A percentile compares a stretch with the other conserved stretches of the same genome.
These are phyloP conservation scores for Porites lobata DNA, from an alignment of 92 coral and sea anemone species.

Conservation along the genomic window DNA sequence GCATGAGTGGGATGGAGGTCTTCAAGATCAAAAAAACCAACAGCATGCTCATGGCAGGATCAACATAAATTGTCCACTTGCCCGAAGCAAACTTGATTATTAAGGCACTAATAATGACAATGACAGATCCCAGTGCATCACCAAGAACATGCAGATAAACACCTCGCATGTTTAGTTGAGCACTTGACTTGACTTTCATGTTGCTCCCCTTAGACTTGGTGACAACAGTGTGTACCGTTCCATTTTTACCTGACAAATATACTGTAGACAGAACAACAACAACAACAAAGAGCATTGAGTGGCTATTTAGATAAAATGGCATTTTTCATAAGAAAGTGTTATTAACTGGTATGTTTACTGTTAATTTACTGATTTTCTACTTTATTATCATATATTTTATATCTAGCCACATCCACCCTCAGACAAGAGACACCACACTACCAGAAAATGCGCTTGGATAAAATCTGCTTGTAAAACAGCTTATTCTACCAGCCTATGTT, in stretches of 20 bases:
- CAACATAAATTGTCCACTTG: conserved; percentile 92
- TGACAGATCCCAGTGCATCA: conserved; percentile 97
- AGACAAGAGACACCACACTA: no score
- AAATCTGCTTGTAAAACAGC: background rate
- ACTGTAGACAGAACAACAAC: background rate
- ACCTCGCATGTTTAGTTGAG: conserved; percentile 98
- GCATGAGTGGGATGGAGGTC: conserved; percentile 94
- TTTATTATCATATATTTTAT: no score
- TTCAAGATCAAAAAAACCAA: conserved; percentile 90
- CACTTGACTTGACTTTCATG: conserved; percentile 72
- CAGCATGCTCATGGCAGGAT: conserved; percentile 94
- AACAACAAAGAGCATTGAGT: background rate
- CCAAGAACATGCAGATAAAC: conserved; percentile 98
- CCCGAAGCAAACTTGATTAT: conserved; percentile 94
- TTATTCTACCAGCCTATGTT: no score
- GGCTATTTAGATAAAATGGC: background rate
- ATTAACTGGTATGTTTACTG: no score
- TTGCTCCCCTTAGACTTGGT: conserved; percentile 9
- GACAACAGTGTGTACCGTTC: conserved; percentile 18
- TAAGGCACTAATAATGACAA: conserved; percentile 92
- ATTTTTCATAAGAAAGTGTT: no score
- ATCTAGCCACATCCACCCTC: no score
- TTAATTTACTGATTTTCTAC: no score
- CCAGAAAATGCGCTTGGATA: no score
- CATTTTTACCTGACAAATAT: conserved; percentile 17